Evolutionary conservation across 2,888 invertebrate genomes (phyloP), one percentile per base, ranked within the genome.

Genomic region (Norana najaformis): DNA sequence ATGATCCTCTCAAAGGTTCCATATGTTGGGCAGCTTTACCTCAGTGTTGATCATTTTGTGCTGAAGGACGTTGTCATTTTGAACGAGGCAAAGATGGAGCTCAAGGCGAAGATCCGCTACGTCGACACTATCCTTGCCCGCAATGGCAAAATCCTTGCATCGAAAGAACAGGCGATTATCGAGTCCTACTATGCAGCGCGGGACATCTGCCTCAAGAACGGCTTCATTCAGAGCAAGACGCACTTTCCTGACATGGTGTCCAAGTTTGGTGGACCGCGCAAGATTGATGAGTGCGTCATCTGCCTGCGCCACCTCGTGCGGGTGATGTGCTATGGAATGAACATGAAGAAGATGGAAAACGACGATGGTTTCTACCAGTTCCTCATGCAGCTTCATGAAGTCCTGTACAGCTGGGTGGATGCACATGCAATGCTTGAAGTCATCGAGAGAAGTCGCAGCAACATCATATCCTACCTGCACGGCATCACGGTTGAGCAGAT

Each of bases 291-390:
- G 53, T 92, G 92, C 88, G 90, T 92, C 38, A 85, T 91, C 20
- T 91, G 90, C 41, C 89, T 92, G 89, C 90, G 91, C 36, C 92
- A 92, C 85, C 91, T 92, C 35, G 85, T 92, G n/a, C 90, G 92
- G 38, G 85, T 92, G 20, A 91, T 92, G 90, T 91, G 91, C 90
- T 90, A 90, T 38, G 89, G 88, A 69, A 88, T 53, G n/a, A 90
- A 92, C 90, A 89, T 92, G 69, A 91, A 90, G 88, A 91, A 91
- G 88, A n/a, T 92, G 85, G 92, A 92, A 53, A 89, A 82, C 14
- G 92, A 92, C 83, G 92, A 92, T 36, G 91, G 91, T 38, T 92
- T 92, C 89, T 91, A 90, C 82, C 90, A 91, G 85, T 92, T 92
- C 83, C 83, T 92, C 38, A 91, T 90, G 92, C 91, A 91, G 88